phyloP scores from a whole-genome alignment of 1,140 invertebrate species.

The Campoletis sonorensis region DNA sequence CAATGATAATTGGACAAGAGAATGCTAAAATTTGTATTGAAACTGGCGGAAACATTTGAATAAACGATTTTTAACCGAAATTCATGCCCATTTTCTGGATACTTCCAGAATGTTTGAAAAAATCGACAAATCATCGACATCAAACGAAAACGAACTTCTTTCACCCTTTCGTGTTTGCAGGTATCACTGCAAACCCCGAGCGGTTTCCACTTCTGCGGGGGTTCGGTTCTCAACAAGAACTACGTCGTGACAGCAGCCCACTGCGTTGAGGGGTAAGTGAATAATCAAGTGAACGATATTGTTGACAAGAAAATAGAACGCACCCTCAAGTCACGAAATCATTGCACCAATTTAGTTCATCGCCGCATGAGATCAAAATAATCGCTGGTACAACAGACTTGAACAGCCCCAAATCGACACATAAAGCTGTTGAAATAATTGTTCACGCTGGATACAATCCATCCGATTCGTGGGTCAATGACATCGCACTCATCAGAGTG shows the following conservation, averaged over 20 bases:
- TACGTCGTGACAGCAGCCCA: conserved; percentile 77
- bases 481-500: background rate
- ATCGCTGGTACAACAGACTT: background rate
- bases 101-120: too few species aligned
- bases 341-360: background rate
- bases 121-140: too few species aligned
- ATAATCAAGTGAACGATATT: too few species aligned
- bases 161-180: too few species aligned
- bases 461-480: background rate
- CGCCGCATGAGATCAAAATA: background rate
- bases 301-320: too few species aligned
- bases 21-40: too few species aligned
- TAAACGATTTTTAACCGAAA: too few species aligned
- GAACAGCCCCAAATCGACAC: background rate
- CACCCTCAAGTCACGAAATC: too few species aligned
- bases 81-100: too few species aligned
- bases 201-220: conserved; percentile 73
- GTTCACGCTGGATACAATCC: background rate
- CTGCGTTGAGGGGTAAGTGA: conserved; percentile 63
- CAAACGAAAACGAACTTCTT: too few species aligned
- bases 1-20: too few species aligned
- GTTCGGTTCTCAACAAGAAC: conserved; percentile 73
- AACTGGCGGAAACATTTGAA: too few species aligned
- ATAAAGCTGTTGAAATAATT: background rate
- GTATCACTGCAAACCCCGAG: conserved; percentile 38